A percentile compares a stretch with the other conserved stretches of the same genome.
Conservation (phyloP, 2,888 invertebrate species). For the Epinotia bilunana region DNA sequence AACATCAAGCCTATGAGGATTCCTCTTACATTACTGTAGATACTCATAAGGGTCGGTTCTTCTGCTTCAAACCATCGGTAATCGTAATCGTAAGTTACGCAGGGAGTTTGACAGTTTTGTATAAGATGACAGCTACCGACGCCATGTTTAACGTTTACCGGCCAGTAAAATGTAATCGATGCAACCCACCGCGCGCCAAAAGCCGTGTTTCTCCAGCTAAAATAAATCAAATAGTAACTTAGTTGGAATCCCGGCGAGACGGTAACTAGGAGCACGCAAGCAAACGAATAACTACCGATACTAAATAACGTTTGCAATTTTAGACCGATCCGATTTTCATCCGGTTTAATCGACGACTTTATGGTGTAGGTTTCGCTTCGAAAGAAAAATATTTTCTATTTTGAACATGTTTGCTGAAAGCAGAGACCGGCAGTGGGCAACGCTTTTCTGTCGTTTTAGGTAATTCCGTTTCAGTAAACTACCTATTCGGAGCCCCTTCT, state of each 20-base stretch:
- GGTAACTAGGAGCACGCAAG: slow-evolving; percentile 19
- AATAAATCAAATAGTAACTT: not conserved
- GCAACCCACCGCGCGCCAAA: too few species aligned
- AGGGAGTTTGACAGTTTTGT: too few species aligned
- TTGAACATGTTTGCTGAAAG: not conserved
- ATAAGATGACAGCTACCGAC: too few species aligned
- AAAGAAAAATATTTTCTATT: slow-evolving; percentile 17
- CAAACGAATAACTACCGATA: slow-evolving; percentile 14
- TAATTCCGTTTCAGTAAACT: slow-evolving; percentile 17
- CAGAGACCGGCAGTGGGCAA: slow-evolving; percentile 1
- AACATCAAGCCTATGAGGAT: not conserved
- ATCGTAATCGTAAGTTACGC: too few species aligned
- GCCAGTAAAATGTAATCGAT: too few species aligned
- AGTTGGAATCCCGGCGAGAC: slow-evolving; percentile 5
- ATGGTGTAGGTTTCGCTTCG: slow-evolving; percentile 19
- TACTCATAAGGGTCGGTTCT: too few species aligned
- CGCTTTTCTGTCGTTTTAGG: not conserved
- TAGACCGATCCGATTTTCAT: slow-evolving; percentile 32
- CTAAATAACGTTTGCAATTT: slow-evolving; percentile 32
- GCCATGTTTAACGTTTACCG: too few species aligned
- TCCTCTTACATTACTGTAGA: too few species aligned
- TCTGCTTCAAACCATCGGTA: too few species aligned
- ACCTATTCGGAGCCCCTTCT: not conserved
- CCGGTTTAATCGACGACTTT: slow-evolving; percentile 19
- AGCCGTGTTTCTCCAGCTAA: not conserved